A percentile compares a stretch with the other conserved stretches of the same genome.
Evolutionary conservation across 2,113 vertebrate species (phyloP).

Genomic region (Sinosuthora webbiana): DNA sequence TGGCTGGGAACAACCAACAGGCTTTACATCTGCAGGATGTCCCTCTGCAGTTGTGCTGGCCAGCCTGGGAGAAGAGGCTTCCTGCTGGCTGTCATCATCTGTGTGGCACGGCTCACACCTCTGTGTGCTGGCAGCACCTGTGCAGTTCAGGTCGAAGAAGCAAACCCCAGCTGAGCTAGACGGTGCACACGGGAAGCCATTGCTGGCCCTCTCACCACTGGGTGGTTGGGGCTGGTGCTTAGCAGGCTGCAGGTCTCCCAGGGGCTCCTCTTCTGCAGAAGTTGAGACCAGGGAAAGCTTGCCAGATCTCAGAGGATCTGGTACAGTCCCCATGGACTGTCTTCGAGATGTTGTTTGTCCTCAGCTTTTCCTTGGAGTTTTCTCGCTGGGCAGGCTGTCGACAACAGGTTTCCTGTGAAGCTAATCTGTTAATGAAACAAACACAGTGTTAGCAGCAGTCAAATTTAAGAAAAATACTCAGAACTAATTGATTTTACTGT

Average conservation of each 20-base stretch:
- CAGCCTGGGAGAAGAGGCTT: neutral
- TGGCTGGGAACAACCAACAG: neutral
- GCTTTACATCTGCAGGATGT: neutral
- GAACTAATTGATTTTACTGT: neutral
- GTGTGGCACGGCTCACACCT: neutral
- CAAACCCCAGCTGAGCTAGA: conserved; percentile 28
- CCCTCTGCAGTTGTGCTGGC: neutral
- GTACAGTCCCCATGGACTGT: conserved; percentile 85
- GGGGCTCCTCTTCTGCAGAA: conserved; percentile 70
- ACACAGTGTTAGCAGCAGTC: conserved; percentile 29
- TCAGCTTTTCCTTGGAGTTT: neutral
- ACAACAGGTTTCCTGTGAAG: neutral
- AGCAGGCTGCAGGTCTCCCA: conserved; percentile 70
- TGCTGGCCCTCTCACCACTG: conserved; percentile 58
- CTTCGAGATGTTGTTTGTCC: neutral
- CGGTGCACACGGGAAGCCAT: conserved; percentile 10
- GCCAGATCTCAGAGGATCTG: conserved; percentile 85
- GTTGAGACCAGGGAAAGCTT: conserved; percentile 79
- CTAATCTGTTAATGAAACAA: conserved; percentile 64
- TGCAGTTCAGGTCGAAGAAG: neutral
- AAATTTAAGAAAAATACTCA: neutral
- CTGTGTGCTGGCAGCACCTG: neutral
- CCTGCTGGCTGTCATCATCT: neutral
- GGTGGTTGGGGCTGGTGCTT: conserved; percentile 54
- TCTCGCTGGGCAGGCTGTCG: neutral